Evolutionary conservation across 2,797 vertebrate species (phyloP), one percentile per base, ranked within the genome.

Genomic region (Sternotherus odoratus): DNA sequence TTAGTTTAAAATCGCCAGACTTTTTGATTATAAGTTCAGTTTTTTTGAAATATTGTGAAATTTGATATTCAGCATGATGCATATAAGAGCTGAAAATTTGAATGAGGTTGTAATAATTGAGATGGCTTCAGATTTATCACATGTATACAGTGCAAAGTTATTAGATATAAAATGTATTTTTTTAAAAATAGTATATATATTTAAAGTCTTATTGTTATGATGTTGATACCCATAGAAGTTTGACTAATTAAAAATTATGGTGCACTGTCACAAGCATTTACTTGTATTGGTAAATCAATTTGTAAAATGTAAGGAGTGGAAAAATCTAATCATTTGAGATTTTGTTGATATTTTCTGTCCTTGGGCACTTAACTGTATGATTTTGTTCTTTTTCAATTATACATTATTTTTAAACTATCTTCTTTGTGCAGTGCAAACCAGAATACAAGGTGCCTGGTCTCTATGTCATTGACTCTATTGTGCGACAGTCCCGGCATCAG

Each of bases 401-500:
- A 88, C 43, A 49, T 83, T 4, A 6, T 89, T 30, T 92, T 86
- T 7, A 63, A 87, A 87, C 54, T 83, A 8, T 83, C 12, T 39
- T 94, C 33, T 95, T 93, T 82, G 2, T 83, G 2, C 95, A 99
- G 99, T 99, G 99, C 98, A 99, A 99, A 97, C 99, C 99, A 83
- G 99, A 99, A 97, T 99, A 99, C 98, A 99, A 99, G 97, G 99
- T 99, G 80, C 99, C 99, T 12, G 99, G 99, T 80, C 98, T 99
- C 80, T 99, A 99, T 89, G 99, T 99, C 91, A 98, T 99, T 95
- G 99, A 99, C 97, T 99, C 99, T 28, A 99, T 99, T 87, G 99
- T 99, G 94, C 98, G 99, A 90, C 99, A 99, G 97, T 99, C 99
- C 5, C 98, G 99, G 49, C 99, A 99, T 98, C 99, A 99, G 97